Percentiles rank a stretch among this genome's conserved stretches.
Evolutionary conservation across 2,888 invertebrate genomes (phyloP).

Genomic region (Didymodactylos carnosus): DNA sequence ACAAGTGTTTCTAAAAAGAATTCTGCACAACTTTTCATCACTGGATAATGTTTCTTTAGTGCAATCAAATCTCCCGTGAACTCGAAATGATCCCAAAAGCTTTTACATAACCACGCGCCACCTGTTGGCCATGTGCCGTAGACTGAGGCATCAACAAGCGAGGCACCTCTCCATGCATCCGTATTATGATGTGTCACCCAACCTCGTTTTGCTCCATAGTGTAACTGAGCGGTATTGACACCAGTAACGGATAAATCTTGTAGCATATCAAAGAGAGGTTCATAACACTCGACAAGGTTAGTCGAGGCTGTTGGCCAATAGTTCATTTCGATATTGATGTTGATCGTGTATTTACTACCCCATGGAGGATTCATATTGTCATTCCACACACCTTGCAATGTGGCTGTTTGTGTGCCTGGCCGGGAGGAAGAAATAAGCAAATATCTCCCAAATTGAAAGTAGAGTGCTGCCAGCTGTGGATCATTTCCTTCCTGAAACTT

Average conservation of each 20-base stretch:
- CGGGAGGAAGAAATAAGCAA: not conserved
- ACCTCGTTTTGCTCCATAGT: not conserved
- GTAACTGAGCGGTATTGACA: not conserved
- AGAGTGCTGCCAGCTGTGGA: not conserved
- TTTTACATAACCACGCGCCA: not conserved
- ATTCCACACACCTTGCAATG: not conserved
- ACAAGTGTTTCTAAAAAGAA: not conserved
- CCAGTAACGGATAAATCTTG: not conserved
- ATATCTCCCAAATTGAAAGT: not conserved
- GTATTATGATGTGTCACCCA: not conserved
- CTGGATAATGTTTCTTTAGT: not conserved
- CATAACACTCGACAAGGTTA: not conserved
- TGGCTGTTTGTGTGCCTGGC: not conserved
- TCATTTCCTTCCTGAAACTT: not conserved
- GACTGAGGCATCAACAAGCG: not conserved
- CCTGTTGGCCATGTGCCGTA: not conserved
- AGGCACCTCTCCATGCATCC: not conserved
- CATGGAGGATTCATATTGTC: not conserved
- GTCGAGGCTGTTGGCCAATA: not conserved
- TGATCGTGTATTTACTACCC: not conserved
- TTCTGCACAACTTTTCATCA: not conserved
- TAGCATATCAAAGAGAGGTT: not conserved
- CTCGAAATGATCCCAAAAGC: not conserved
- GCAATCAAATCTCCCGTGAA: not conserved
- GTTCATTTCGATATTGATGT: not conserved